phyloP scores from a whole-genome alignment of 2,888 invertebrate species.

The Toxonevra muliebris region DNA sequence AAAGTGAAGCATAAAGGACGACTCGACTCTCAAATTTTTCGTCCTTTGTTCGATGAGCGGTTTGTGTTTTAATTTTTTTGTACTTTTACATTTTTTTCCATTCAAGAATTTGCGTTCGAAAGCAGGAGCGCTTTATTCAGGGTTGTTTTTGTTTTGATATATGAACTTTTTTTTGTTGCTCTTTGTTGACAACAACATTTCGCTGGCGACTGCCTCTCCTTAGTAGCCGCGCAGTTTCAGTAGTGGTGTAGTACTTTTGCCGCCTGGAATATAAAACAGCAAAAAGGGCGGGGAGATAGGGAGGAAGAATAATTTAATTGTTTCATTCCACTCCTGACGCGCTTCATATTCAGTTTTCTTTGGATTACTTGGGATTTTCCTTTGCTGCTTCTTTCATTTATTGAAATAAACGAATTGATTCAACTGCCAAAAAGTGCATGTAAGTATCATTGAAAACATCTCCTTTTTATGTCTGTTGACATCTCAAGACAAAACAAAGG shows the following conservation, averaged over 20 bases:
- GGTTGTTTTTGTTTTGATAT: constrained; percentile 17
- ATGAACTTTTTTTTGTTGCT: too few species aligned
- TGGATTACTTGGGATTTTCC: constrained; percentile 25
- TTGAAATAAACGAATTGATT: constrained; percentile 40
- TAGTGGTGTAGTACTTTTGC: constrained; percentile 48
- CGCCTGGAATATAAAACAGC: constrained; percentile 50
- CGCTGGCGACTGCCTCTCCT: not conserved
- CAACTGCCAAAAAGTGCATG: constrained; percentile 50
- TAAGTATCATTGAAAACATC: constrained; percentile 52
- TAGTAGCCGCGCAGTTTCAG: too few species aligned
- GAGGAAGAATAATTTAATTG: constrained; percentile 52
- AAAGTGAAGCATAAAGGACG: not conserved
- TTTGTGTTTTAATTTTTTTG: not conserved
- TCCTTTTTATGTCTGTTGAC: not conserved
- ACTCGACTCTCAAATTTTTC: not conserved
- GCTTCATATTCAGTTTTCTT: constrained; percentile 24
- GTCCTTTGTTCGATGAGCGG: not conserved
- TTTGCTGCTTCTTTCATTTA: constrained; percentile 27
- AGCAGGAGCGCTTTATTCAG: constrained; percentile 11
- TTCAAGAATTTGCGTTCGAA: not conserved
- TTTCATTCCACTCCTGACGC: constrained; percentile 39
- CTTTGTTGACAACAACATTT: not conserved
- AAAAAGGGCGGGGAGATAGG: constrained; percentile 31
- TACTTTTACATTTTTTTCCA: not conserved
- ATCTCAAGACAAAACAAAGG: too few species aligned